phyloP scores from a whole-genome alignment of 2,888 invertebrate species.

The Microplitis deprimator region DNA sequence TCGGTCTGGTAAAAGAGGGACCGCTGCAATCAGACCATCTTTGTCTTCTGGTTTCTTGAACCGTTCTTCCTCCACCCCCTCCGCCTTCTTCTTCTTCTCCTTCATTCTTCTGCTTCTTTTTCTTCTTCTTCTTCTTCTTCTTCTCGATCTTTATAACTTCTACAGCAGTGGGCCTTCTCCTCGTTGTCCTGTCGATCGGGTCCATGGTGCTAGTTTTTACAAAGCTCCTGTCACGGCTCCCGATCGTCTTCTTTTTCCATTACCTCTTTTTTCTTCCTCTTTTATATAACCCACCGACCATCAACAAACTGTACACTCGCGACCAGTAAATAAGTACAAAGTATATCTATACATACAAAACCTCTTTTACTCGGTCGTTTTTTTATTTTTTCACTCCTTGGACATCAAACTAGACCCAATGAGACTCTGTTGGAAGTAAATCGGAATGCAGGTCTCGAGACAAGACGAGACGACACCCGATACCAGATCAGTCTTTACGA shows the following conservation, averaged over 20 bases:
- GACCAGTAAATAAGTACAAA: not conserved
- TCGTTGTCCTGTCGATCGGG: slow-evolving; percentile 27
- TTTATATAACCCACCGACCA: not conserved
- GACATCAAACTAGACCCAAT: not conserved
- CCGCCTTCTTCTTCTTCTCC: not conserved
- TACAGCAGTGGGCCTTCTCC: slow-evolving; percentile 10
- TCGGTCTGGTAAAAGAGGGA: slow-evolving; percentile 60
- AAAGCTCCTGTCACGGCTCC: slow-evolving; percentile 33
- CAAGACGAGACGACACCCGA: slow-evolving; percentile 28
- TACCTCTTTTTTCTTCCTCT: slow-evolving; percentile 8
- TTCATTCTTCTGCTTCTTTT: slow-evolving; percentile 26
- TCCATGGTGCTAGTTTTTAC: slow-evolving; percentile 38
- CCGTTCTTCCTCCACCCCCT: slow-evolving; percentile 36
- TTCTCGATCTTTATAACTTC: not conserved
- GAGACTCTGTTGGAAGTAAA: slow-evolving; percentile 14
- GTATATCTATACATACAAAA: not conserved
- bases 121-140: slow-evolving; percentile 27
- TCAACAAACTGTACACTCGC: not conserved
- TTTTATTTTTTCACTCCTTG: not conserved
- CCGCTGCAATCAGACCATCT: slow-evolving; percentile 39
- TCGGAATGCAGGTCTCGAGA: slow-evolving; percentile 21
- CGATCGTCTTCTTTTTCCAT: slow-evolving; percentile 39
- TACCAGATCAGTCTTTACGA: slow-evolving; percentile 28
- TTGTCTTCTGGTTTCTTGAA: slow-evolving; percentile 40
- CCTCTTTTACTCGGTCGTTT: slow-evolving; percentile 5